These are phyloP conservation scores for Tragulus kanchil DNA, from an alignment of 2,113 vertebrate species.

Conservation along the genomic window DNA sequence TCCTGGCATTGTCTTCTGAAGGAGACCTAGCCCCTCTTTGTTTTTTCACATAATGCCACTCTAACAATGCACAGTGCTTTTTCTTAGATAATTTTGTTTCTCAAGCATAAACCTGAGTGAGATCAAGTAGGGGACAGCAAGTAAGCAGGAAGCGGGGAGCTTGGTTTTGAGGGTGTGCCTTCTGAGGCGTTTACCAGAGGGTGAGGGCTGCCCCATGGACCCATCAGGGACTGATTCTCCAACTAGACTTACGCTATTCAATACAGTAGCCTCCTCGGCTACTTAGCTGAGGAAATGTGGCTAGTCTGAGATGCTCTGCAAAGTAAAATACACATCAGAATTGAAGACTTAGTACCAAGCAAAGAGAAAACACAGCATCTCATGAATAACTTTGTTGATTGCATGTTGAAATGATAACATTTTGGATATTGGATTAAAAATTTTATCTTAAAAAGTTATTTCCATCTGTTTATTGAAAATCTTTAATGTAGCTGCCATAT, in stretches of 20 bases:
- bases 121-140: not conserved
- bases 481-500: not conserved
- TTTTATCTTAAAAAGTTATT: not conserved
- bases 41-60: not conserved
- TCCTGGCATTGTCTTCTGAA: not conserved
- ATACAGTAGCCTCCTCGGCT: not conserved
- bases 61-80: not conserved
- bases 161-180: not conserved
- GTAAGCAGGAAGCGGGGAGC: not conserved
- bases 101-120: not conserved
- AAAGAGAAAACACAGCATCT: not conserved
- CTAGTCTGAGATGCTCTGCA: not conserved
- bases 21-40: slow-evolving; percentile 2
- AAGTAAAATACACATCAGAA: not conserved
- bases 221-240: not conserved
- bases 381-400: not conserved
- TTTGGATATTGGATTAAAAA: not conserved
- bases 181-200: not conserved
- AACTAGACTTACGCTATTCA: not conserved
- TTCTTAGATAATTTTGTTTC: slow-evolving; percentile 14
- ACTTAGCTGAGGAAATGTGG: not conserved
- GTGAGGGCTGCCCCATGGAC: not conserved
- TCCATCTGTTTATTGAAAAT: not conserved
- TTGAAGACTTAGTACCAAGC: not conserved
- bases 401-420: not conserved